Evolutionary conservation across 2,888 invertebrate genomes (phyloP).

Genomic region (Perizoma affinitatum): DNA sequence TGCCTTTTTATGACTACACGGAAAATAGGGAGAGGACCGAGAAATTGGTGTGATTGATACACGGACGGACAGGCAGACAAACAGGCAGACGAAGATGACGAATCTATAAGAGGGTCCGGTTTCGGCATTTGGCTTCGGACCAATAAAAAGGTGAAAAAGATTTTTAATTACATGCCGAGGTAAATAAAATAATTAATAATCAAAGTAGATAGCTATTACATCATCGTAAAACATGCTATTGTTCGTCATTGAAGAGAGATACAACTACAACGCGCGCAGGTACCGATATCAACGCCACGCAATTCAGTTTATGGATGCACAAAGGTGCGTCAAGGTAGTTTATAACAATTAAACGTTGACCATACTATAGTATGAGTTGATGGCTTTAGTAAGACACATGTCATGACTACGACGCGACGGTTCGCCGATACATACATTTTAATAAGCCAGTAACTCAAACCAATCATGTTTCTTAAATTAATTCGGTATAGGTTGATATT

Average conservation of each 20-base stretch:
- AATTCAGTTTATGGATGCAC: slow-evolving; percentile 23
- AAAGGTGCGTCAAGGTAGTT: slow-evolving; percentile 27
- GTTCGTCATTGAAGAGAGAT: slow-evolving; percentile 15
- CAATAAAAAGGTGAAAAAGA: no score
- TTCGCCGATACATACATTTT: slow-evolving; percentile 17
- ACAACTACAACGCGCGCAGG: slow-evolving; percentile 5
- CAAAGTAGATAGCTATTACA: slow-evolving; percentile 3
- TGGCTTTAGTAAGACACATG: background rate
- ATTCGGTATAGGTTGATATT: slow-evolving; percentile 18
- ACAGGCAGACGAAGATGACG: no score
- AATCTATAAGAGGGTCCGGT: no score
- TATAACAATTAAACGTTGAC: slow-evolving; percentile 47
- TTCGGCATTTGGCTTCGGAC: no score
- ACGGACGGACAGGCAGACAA: no score
- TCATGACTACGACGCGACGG: slow-evolving; percentile 10
- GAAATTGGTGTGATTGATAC: no score
- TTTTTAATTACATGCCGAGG: background rate
- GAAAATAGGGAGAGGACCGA: no score
- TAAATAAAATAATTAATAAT: background rate
- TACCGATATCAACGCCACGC: slow-evolving; percentile 9
- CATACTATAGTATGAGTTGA: slow-evolving; percentile 24
- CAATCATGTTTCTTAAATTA: slow-evolving; percentile 53
- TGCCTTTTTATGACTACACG: no score
- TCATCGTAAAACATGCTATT: slow-evolving; percentile 25
- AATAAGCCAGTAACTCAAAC: slow-evolving; percentile 46